Base-by-base conservation (phyloP, 2,888 invertebrate genomes). In the Eretmocerus hayati region DNA sequence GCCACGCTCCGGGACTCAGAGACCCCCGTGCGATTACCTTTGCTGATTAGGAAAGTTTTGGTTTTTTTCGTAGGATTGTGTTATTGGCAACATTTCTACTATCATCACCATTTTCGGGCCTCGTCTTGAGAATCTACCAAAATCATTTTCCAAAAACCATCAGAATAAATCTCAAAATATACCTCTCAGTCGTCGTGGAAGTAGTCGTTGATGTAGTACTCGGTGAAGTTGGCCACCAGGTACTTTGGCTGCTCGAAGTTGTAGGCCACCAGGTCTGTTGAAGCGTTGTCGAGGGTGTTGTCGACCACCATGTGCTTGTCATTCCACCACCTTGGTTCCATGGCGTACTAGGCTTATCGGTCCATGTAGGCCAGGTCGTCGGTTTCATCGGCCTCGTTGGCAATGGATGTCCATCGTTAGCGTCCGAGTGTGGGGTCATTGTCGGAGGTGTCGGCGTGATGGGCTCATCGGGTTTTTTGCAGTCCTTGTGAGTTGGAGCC, bases 401-500 rank as follows among this genome's bases (percentile, higher is more conserved):
- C 68, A 67, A 68, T 5, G 67, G 59, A 16, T 48, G 52, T 15
- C 63, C 63, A 40, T 65, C 69, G 51, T 80, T 79, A 42, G 79
- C 76, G 57, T 83, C 82, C 26, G 78, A 75, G 2, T 80, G 78
- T 1, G 87, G 83, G 0, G 87, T 85, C 57, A 87, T 78, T 0
- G 83, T 81, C 1, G 89, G 87, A 2, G 90, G 81, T 8, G 80
- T 73, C 0, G 90, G 90, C 0, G 90, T 90, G 9, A 81, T 76
- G 0, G 87, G 86, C 45, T 79, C 75, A 0, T 81, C 76, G 1
- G 90, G 89, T 49, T 82, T 80, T 20, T 81, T 78, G 61, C 90
- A 90, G 59, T 84, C 79, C 9, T 70, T 74, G 1, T 75, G 71
- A 0, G 72, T 62, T 0, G 78, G 75, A 3, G 80, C 77, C 3